Conservation (phyloP, 2,888 invertebrate genomes). For the Macaria notata region DNA sequence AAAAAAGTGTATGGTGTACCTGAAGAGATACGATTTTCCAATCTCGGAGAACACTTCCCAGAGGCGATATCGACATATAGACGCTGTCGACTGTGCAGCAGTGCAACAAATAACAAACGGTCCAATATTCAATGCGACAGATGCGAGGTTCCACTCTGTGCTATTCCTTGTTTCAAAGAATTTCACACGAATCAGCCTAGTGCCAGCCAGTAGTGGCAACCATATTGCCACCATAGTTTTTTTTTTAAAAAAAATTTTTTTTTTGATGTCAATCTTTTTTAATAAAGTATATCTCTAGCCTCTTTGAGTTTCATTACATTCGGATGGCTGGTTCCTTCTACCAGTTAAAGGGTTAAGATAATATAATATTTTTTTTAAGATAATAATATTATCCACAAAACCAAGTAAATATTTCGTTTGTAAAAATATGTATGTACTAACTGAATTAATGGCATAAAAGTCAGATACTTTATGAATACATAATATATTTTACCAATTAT, state of each 20-base stretch:
- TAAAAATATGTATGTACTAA: no score
- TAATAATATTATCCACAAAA: no score
- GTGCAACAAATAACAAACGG: slow-evolving; percentile 17
- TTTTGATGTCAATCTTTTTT: not conserved
- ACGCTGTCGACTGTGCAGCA: slow-evolving; percentile 19
- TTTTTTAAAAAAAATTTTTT: not conserved
- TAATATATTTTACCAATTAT: no score
- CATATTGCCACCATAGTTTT: slow-evolving; percentile 2
- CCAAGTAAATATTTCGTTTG: no score
- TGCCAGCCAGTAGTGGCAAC: slow-evolving; percentile 2
- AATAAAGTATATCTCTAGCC: not conserved
- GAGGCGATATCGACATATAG: slow-evolving; percentile 15
- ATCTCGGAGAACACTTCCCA: slow-evolving; percentile 15
- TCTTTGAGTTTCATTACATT: slow-evolving; percentile 2
- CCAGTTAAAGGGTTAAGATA: no score
- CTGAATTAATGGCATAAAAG: no score
- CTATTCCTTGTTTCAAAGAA: slow-evolving; percentile 15
- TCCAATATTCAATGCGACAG: slow-evolving; percentile 11
- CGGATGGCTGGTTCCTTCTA: no score
- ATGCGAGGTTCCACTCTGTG: slow-evolving; percentile 23
- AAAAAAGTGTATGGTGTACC: slow-evolving; percentile 18
- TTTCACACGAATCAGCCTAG: slow-evolving; percentile 2
- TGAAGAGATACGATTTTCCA: slow-evolving; percentile 23
- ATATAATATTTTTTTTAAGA: no score
- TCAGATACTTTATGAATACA: no score